These are phyloP conservation scores for Tachystola acroxantha DNA, from an alignment of 2,888 invertebrate species.

Conservation along the genomic window DNA sequence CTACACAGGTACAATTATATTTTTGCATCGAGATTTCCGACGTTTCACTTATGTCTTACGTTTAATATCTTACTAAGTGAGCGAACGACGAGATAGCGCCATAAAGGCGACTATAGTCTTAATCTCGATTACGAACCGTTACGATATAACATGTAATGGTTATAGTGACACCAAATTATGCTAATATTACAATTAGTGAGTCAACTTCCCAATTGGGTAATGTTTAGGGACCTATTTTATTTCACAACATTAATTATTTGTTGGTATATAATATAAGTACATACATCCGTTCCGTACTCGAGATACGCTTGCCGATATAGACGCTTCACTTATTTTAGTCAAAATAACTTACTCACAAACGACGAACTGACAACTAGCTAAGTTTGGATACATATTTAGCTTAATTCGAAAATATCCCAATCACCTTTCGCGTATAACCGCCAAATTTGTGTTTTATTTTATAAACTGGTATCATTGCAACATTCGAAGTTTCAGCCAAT, in stretches of 20 bases:
- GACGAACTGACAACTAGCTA: constrained; percentile 66
- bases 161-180: no score
- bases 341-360: constrained; percentile 48
- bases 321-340: constrained; percentile 22
- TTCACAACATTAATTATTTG: no score
- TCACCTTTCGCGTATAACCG: constrained; percentile 22
- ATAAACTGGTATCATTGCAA: constrained; percentile 27
- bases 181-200: no score
- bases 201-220: no score
- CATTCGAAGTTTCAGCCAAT: no score
- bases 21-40: constrained; percentile 43
- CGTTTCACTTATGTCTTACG: constrained; percentile 67
- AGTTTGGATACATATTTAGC: constrained; percentile 64
- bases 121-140: no score
- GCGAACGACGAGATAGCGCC: constrained; percentile 17
- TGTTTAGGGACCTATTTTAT: no score
- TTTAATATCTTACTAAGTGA: constrained; percentile 45
- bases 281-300: no score
- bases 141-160: no score
- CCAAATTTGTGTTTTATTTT: constrained; percentile 23
- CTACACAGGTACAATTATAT: constrained; percentile 71
- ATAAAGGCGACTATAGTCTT: constrained; percentile 9
- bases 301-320: constrained; percentile 20
- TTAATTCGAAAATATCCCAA: constrained; percentile 46
- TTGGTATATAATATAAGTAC: no score